These are phyloP conservation scores for Protonibea diacanthus DNA, from an alignment of 2,797 vertebrate species.

Conservation along the genomic window DNA sequence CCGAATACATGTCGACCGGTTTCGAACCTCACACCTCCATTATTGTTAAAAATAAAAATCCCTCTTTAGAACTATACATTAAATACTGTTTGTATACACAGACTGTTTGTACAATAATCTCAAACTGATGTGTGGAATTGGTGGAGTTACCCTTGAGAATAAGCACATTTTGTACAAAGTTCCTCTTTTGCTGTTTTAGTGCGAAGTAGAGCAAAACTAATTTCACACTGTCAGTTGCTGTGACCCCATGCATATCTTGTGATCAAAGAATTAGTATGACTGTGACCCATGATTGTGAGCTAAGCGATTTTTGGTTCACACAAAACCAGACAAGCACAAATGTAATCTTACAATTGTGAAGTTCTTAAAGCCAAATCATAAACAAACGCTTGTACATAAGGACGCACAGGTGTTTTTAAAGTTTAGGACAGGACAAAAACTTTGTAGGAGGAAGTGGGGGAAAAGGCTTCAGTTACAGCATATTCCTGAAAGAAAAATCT, in stretches of 20 bases:
- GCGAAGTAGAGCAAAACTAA: background rate
- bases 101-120: too few species aligned
- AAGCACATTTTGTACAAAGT: background rate
- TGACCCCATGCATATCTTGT: background rate
- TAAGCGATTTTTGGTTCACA: background rate
- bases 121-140: background rate
- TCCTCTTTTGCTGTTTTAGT: background rate
- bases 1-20: background rate
- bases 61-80: background rate
- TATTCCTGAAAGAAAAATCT: slow-evolving; percentile 5
- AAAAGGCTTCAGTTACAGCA: background rate
- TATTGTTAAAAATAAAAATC: background rate
- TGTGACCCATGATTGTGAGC: background rate
- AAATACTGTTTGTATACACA: background rate
- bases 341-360: too few species aligned
- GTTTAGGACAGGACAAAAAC: background rate
- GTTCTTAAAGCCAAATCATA: background rate
- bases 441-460: background rate
- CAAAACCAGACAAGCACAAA: background rate
- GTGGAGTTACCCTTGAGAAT: background rate
- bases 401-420: background rate
- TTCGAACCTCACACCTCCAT: background rate
- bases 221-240: background rate
- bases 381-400: background rate
- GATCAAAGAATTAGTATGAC: background rate